Conservation (phyloP, 1,140 invertebrate genomes). For the Rhizoglyphus robini region DNA sequence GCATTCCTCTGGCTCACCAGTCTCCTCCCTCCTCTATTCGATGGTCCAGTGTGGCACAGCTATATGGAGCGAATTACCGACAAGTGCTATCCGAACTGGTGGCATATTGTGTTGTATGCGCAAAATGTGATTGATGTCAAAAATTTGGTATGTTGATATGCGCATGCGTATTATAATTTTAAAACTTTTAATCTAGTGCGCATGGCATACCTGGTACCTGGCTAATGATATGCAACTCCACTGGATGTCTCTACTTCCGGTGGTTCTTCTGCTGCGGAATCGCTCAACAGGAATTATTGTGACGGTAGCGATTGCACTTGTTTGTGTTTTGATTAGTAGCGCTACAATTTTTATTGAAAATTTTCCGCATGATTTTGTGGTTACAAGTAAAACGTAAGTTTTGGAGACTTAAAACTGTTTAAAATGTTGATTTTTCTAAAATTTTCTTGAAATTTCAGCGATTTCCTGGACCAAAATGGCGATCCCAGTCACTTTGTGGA, state of each 20-base stretch:
- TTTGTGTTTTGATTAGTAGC: neutral
- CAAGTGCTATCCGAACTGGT: conserved; percentile 30
- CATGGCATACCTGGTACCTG: conserved; percentile 32
- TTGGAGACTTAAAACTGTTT: neutral
- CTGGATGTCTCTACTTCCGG: conserved; percentile 27
- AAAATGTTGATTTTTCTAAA: conserved; percentile 1
- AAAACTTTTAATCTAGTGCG: conserved; percentile 27
- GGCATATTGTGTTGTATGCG: conserved; percentile 28
- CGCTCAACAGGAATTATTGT: neutral
- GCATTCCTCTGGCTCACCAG: conserved; percentile 25
- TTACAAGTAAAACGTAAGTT: conserved; percentile 4
- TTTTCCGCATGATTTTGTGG: conserved; percentile 6
- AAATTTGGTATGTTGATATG: conserved; percentile 25
- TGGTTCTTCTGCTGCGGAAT: conserved; percentile 28
- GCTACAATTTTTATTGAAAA: neutral
- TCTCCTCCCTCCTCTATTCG: conserved; percentile 23
- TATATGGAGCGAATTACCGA: conserved; percentile 24
- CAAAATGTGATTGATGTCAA: conserved; percentile 29
- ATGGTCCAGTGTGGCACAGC: conserved; percentile 26
- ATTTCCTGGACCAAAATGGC: conserved; percentile 6
- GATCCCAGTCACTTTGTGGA: conserved; percentile 56
- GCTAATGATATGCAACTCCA: conserved; percentile 34
- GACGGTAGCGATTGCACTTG: neutral
- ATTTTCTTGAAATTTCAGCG: neutral
- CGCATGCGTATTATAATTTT: neutral